Percentiles rank a stretch among this genome's conserved stretches.
Conservation (phyloP, 2,888 invertebrate species). For the Xestobium rufovillosum region DNA sequence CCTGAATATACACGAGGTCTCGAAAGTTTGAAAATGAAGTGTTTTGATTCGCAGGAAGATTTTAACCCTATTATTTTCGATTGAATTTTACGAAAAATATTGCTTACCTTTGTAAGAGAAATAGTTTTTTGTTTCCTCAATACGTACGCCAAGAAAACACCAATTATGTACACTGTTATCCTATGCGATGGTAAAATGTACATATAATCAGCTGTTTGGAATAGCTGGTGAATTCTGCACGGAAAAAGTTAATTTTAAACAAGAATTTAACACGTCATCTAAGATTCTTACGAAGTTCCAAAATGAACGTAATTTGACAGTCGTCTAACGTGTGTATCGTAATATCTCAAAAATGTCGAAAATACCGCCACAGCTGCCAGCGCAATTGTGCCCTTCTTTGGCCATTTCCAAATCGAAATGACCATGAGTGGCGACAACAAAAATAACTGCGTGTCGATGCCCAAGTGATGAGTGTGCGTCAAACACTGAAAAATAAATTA, state of each 20-base stretch:
- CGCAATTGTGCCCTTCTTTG: constrained; percentile 45
- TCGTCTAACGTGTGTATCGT: constrained; percentile 52
- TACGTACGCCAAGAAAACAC: constrained; percentile 54
- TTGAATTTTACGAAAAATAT: constrained; percentile 7
- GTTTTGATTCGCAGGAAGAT: not conserved
- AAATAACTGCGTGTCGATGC: constrained; percentile 64
- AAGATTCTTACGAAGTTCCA: constrained; percentile 56
- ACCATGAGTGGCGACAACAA: constrained; percentile 54
- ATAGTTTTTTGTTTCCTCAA: constrained; percentile 45
- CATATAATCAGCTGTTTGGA: constrained; percentile 61
- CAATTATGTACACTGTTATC: constrained; percentile 61
- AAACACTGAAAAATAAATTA: constrained; percentile 48
- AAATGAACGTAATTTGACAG: constrained; percentile 61
- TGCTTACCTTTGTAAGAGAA: constrained; percentile 45
- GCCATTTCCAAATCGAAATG: constrained; percentile 53
- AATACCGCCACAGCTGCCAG: constrained; percentile 44
- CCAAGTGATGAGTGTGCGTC: constrained; percentile 64
- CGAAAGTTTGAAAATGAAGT: too few species aligned
- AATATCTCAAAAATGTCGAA: constrained; percentile 55
- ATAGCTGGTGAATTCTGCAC: constrained; percentile 55
- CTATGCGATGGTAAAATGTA: constrained; percentile 60
- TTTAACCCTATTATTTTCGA: constrained; percentile 2
- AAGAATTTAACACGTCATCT: constrained; percentile 3
- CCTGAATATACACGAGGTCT: too few species aligned
- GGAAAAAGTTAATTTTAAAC: constrained; percentile 14